Percentiles rank a stretch among this genome's conserved stretches.
Evolutionary conservation across 1,140 invertebrate species (phyloP).

Genomic region (Drosophila carrolli): DNA sequence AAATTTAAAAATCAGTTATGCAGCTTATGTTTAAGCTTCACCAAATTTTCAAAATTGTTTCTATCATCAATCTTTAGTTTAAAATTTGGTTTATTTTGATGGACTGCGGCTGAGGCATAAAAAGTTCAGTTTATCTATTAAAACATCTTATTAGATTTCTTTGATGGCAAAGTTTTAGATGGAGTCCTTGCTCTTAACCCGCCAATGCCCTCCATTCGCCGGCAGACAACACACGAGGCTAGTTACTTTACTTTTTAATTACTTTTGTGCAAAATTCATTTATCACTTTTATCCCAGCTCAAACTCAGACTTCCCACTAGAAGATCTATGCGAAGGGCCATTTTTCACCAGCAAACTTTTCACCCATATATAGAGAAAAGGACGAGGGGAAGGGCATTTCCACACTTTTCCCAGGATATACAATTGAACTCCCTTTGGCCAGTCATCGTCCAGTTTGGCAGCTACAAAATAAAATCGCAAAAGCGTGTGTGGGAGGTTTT

Average conservation of each 20-base stretch:
- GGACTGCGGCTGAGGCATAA: conserved; percentile 10
- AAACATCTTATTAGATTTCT: conserved; percentile 82
- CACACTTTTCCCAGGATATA: conserved; percentile 55
- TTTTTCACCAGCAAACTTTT: conserved; percentile 80
- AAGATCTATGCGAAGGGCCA: conserved; percentile 76
- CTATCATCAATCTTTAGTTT: conserved; percentile 55
- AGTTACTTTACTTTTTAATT: conserved; percentile 83
- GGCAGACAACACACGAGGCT: conserved; percentile 70
- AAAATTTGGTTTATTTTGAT: conserved; percentile 65
- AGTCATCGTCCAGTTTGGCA: conserved; percentile 80
- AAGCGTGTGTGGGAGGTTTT: conserved; percentile 10
- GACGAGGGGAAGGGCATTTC: neutral
- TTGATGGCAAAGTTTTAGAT: conserved; percentile 70
- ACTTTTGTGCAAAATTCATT: conserved; percentile 83
- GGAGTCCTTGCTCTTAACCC: conserved; percentile 20
- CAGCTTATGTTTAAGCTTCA: too few species aligned
- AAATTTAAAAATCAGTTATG: too few species aligned
- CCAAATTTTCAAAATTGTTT: conserved; percentile 18
- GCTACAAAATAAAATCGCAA: conserved; percentile 52
- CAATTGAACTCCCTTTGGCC: conserved; percentile 80
- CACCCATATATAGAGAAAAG: conserved; percentile 20
- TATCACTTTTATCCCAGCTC: conserved; percentile 82
- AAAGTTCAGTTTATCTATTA: conserved; percentile 69
- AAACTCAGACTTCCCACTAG: conserved; percentile 51
- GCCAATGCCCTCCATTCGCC: neutral